These are phyloP conservation scores for Chrysochloris asiatica DNA, from an alignment of 2,113 vertebrate genomes.

Conservation along the genomic window DNA sequence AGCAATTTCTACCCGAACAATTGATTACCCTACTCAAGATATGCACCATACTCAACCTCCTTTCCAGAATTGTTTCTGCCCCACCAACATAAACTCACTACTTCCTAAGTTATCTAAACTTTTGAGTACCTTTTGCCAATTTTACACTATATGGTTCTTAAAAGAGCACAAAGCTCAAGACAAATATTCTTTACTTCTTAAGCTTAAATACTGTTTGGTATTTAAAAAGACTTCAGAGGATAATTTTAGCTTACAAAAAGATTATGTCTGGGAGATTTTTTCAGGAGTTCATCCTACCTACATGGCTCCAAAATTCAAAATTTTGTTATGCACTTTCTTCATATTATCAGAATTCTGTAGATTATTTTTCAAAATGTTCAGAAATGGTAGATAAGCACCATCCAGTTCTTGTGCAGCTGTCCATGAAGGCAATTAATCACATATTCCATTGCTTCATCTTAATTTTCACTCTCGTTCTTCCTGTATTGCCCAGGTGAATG, in stretches of 20 bases:
- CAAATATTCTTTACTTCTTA: no score
- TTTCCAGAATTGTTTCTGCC: no score
- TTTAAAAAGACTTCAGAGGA: background rate
- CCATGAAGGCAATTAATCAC: background rate
- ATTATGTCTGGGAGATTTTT: background rate
- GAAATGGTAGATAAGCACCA: background rate
- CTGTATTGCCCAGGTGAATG: background rate
- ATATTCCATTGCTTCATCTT: background rate
- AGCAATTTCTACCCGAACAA: background rate
- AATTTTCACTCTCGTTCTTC: background rate
- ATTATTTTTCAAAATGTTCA: background rate
- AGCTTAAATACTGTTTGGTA: no score
- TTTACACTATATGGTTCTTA: no score
- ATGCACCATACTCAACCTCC: background rate
- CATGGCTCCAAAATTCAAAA: background rate
- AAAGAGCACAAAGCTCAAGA: no score
- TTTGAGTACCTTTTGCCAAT: no score
- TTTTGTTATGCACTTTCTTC: background rate
- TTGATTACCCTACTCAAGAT: background rate
- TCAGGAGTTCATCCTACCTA: background rate
- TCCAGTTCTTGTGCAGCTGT: background rate
- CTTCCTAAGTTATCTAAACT: no score
- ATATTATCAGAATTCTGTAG: background rate
- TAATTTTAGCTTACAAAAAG: background rate
- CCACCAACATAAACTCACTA: no score